Evolutionary conservation across 2,797 vertebrate species (phyloP), one percentile per base, ranked within the genome.

Genomic region (Bradypodion ventrale): DNA sequence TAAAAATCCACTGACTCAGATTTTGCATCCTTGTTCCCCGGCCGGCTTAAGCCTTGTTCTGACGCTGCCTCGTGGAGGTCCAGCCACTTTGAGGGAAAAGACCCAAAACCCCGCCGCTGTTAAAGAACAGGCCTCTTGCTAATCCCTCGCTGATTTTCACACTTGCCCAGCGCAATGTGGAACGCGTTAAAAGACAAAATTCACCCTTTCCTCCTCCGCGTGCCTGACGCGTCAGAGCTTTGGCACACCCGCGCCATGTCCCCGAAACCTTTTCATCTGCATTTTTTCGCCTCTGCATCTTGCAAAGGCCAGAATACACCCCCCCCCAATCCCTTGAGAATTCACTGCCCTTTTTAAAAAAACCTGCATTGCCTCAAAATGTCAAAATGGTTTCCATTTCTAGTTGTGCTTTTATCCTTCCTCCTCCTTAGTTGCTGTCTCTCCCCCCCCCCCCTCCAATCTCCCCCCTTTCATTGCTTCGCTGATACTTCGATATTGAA

Each of bases 311-410:
- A 87, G 94, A 85, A 87, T 49, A 74, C n/a, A n/a, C n/a, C 60
- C 93, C 95, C 95, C 95, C 13, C 52, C 2, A 52, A 56, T 19
- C 15, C 52, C 15, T 88, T 83, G 95, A 95, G 95, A 91, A 92
- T 95, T 94, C 90, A 65, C 89, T 96, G 94, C 59, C 94, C 95
- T 95, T 96, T 96, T 42, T 21, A 78, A 63, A 19, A 35, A 56
- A 59, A 94, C 95, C 95, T 96, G 95, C 27, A 0, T 96, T 95
- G 96, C 95, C 94, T 96, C 95, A 95, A 95, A 96, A 95, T 94
- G 88, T 93, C 94, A 92, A 79, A 94, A 95, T 90, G 89, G 93
- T 95, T 96, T 95, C 95, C 90, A 89, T 91, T 92, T 70, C 27
- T 2, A 91, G 91, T 94, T 92, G 92, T 87, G 92, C 87, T 92